Evolutionary conservation across 1,140 invertebrate species (phyloP), one percentile per base, ranked within the genome.

Genomic region (Propsilocerus akamusi): DNA sequence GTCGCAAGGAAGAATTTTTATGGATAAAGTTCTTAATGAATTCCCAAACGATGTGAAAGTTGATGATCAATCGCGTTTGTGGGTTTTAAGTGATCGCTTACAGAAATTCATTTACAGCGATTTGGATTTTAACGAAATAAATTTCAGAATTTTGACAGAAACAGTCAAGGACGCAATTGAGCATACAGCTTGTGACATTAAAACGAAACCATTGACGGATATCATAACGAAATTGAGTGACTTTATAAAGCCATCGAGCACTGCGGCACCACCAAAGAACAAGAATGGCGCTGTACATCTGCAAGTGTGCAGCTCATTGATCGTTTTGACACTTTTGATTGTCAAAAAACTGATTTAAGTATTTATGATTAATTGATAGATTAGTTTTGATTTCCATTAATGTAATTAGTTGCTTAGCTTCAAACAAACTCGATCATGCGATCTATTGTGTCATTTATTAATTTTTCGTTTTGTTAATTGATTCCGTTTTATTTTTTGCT

Each of bases 21-120:
- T 75, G 69, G 77, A 78, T 61, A 75, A 82, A 48, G 70, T 70
- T 1, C 80, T 77, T 2, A 76, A 85, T 76, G 66, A 85, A 5
- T 86, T 84, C 51, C 81, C 83, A 5, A 85, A 81, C 37, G 82
- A 85, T 57, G 67, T 86, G 6, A 85, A 83, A 63, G 77, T 86
- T 0, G 82, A 85, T 51, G 68, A 70, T 4, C 70, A 80, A 6
- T 73, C 77, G 5, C 80, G 77, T 37, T 56, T 86, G 1, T 86
- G 82, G 82, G 74, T 85, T 1, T 57, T 86, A 0, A 81, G 80
- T 0, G 80, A 86, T 61, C 72, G 74, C 53, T 59, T 86, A 47
- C 80, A 80, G 1, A 63, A 72, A 24, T 84, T 80, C 60, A 78
- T 83, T 70, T 83, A 85, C 54, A 69, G 68, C 1, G 66, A 71